These are phyloP conservation scores for Okamejei kenojei DNA, from an alignment of 2,797 vertebrate genomes.

Conservation along the genomic window DNA sequence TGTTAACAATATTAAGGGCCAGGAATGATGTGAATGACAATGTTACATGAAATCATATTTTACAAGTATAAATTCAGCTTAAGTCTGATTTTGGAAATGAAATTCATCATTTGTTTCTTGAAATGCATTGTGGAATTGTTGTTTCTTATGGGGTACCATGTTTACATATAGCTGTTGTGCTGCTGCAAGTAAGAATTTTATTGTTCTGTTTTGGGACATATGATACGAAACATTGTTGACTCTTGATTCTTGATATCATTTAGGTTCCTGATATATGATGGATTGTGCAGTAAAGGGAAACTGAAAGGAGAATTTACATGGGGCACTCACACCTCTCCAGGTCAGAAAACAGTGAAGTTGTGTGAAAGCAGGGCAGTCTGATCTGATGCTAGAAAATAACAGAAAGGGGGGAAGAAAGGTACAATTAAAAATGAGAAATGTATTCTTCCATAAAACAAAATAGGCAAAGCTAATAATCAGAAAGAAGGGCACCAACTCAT, in stretches of 20 bases:
- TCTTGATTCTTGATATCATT: not conserved
- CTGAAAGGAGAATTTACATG: not conserved
- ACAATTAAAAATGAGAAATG: not conserved
- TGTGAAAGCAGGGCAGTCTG: no score
- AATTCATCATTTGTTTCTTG: not conserved
- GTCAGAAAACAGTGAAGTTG: not conserved
- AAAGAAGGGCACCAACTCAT: not conserved
- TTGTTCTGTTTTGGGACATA: no score
- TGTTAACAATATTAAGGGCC: no score
- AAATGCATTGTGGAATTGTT: not conserved
- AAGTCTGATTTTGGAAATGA: not conserved
- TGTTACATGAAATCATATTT: not conserved
- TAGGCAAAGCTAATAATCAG: not conserved
- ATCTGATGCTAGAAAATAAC: not conserved
- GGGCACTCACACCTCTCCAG: not conserved
- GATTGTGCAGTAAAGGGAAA: not conserved
- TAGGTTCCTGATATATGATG: not conserved
- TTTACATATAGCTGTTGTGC: no score
- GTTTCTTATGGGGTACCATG: no score
- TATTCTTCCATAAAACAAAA: not conserved
- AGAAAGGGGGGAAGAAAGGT: not conserved
- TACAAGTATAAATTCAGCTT: not conserved
- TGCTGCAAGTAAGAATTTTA: no score
- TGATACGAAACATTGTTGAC: no score
- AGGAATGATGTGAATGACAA: no score